These are phyloP conservation scores for Coelopa pilipes DNA, from an alignment of 2,888 invertebrate species.

Conservation along the genomic window DNA sequence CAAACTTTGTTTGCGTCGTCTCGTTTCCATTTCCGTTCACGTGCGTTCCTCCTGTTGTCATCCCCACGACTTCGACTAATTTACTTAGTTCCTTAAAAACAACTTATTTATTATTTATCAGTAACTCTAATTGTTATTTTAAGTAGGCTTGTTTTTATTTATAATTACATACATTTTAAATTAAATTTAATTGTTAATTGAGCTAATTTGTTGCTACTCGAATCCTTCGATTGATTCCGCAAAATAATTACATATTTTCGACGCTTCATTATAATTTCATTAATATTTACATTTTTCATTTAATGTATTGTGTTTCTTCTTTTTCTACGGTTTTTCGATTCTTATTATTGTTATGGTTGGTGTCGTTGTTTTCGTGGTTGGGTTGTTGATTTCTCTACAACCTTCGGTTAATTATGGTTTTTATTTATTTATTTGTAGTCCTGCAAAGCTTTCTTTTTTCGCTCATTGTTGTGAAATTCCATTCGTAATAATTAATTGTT, in stretches of 20 bases:
- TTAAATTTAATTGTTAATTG: constrained; percentile 24
- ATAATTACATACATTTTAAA: constrained; percentile 19
- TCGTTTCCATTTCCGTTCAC: too few relatives aligned
- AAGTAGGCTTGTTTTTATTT: constrained; percentile 45
- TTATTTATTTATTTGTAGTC: constrained; percentile 16
- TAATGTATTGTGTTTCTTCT: not conserved
- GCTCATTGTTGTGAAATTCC: not conserved
- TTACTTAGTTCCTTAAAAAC: too few relatives aligned
- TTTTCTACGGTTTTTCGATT: not conserved
- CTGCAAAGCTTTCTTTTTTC: constrained; percentile 9
- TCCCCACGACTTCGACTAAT: too few relatives aligned
- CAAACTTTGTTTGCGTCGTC: too few relatives aligned
- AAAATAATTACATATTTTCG: not conserved
- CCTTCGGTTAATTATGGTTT: constrained; percentile 16
- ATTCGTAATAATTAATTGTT: constrained; percentile 14
- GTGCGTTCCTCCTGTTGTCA: too few relatives aligned
- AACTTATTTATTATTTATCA: too few relatives aligned
- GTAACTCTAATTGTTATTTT: constrained; percentile 41
- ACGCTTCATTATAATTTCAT: not conserved
- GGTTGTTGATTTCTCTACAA: not conserved
- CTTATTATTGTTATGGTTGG: not conserved
- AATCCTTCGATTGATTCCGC: not conserved
- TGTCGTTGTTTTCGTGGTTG: not conserved
- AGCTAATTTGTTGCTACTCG: constrained; percentile 32
- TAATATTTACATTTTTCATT: constrained; percentile 5